phyloP scores from a whole-genome alignment of 2,113 vertebrate genomes.

The Melanocharis versteri region DNA sequence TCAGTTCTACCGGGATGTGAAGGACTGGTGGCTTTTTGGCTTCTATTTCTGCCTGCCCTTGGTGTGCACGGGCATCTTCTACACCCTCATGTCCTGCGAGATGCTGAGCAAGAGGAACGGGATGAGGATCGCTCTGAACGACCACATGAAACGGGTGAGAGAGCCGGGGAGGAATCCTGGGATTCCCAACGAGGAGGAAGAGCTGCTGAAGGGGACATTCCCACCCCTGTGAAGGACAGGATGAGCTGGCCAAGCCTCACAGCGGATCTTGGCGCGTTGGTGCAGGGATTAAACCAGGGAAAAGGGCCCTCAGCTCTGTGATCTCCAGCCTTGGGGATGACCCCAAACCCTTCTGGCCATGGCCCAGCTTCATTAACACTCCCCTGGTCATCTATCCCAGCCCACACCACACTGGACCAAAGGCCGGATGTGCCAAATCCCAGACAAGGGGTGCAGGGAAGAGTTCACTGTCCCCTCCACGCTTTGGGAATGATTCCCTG shows the following conservation, averaged over 20 bases:
- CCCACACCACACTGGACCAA: neutral
- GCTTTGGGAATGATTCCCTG: neutral
- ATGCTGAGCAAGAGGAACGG: conserved; percentile 88
- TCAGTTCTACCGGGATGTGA: conserved; percentile 84
- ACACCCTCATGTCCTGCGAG: conserved; percentile 90
- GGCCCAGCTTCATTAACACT: neutral
- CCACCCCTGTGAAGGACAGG: neutral
- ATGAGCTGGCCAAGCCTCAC: neutral
- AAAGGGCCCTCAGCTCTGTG: neutral
- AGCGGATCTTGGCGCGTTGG: rapidly evolving
- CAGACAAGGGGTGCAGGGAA: neutral
- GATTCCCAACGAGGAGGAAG: neutral
- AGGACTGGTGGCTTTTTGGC: conserved; percentile 92
- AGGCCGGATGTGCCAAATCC: neutral
- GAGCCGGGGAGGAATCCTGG: neutral
- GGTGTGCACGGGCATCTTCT: conserved; percentile 87
- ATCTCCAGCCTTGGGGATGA: neutral
- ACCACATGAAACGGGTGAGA: conserved; percentile 90
- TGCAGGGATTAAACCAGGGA: neutral
- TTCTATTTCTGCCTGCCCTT: conserved; percentile 90
- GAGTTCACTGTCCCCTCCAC: neutral
- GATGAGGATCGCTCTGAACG: conserved; percentile 87
- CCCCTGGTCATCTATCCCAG: neutral
- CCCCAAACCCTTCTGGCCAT: neutral
- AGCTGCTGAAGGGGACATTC: rapidly evolving